These are phyloP conservation scores for Lepidostoma basale DNA, from an alignment of 1,140 invertebrate species.

Conservation along the genomic window DNA sequence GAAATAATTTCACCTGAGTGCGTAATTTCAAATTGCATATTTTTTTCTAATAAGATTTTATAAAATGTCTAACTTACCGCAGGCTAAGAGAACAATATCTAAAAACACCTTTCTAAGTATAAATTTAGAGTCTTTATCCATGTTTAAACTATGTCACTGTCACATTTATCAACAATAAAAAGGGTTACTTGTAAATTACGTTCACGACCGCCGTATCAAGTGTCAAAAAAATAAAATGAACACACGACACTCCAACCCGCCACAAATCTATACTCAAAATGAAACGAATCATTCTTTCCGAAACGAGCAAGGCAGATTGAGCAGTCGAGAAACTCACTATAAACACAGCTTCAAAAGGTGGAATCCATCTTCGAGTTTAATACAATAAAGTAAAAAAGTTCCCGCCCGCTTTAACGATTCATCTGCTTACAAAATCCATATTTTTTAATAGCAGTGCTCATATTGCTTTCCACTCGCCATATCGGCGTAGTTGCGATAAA, in stretches of 20 bases:
- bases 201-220: slow-evolving; percentile 1
- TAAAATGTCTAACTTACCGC: slow-evolving; percentile 31
- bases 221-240: not conserved
- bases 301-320: not conserved
- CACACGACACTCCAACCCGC: not conserved
- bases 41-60: too few species aligned
- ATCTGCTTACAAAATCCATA: not conserved
- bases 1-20: too few species aligned
- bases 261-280: slow-evolving; percentile 10
- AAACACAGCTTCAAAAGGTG: not conserved
- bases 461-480: not conserved
- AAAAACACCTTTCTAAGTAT: slow-evolving; percentile 33
- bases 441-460: not conserved
- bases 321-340: not conserved
- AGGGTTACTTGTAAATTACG: not conserved
- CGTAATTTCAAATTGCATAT: too few species aligned
- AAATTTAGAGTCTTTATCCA: slow-evolving; percentile 35
- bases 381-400: too few species aligned
- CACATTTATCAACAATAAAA: slow-evolving; percentile 4
- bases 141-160: slow-evolving; percentile 3
- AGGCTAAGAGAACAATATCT: slow-evolving; percentile 26
- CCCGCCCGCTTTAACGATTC: too few species aligned
- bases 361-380: not conserved
- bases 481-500: not conserved
- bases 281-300: too few species aligned